Evolutionary conservation across 2,888 invertebrate genomes (phyloP).

Genomic region (Hedya salicella): DNA sequence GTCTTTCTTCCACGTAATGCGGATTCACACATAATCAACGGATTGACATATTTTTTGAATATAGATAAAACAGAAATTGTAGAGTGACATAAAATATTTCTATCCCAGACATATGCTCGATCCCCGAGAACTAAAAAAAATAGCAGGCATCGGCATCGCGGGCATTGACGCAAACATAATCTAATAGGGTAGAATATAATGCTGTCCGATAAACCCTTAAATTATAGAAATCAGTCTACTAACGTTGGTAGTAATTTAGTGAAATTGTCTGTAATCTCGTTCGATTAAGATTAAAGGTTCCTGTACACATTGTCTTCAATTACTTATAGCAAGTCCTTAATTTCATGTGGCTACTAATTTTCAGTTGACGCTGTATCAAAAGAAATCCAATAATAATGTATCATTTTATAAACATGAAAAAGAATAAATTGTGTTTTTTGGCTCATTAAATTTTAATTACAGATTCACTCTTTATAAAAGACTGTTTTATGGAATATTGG

Average conservation of each 20-base stretch:
- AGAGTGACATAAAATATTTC: too few species aligned
- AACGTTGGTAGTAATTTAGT: background rate
- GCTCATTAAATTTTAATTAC: constrained; percentile 1
- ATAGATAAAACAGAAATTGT: too few species aligned
- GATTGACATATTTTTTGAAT: too few species aligned
- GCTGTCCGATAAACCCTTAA: too few species aligned
- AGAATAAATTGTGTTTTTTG: background rate
- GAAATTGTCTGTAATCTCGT: background rate
- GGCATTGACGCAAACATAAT: too few species aligned
- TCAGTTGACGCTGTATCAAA: constrained; percentile 4
- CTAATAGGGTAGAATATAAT: too few species aligned
- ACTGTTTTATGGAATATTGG: background rate
- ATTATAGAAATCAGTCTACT: too few species aligned
- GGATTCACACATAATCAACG: too few species aligned
- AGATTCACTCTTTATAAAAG: constrained; percentile 7
- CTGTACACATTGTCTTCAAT: background rate
- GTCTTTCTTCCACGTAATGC: too few species aligned
- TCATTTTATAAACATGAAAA: constrained; percentile 6
- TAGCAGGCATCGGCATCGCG: too few species aligned
- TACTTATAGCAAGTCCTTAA: background rate
- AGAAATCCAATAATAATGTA: background rate
- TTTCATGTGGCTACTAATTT: constrained; percentile 10
- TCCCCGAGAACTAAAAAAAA: too few species aligned
- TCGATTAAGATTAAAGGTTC: background rate
- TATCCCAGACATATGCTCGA: too few species aligned